Percentiles rank a stretch among this genome's conserved stretches.
phyloP scores from a whole-genome alignment of 2,797 vertebrate species.

The Melanotaenia pygmaea region DNA sequence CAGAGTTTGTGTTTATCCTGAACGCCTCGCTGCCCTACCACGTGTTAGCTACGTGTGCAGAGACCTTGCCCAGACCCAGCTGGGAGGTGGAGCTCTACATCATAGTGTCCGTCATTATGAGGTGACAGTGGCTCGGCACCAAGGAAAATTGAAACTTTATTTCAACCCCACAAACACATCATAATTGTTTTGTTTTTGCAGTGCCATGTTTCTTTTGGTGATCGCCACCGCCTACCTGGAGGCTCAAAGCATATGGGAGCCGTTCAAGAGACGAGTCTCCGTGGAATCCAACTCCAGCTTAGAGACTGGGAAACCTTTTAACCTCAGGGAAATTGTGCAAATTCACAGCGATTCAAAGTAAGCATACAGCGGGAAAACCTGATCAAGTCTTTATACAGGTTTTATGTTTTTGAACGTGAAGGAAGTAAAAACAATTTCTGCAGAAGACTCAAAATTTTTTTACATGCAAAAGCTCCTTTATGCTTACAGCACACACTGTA shows the following conservation, averaged over 20 bases:
- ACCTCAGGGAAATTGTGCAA: slow-evolving; percentile 98
- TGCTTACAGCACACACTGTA: no score
- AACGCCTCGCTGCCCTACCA: slow-evolving; percentile 98
- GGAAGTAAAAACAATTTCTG: neutral
- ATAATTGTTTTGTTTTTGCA: slow-evolving; percentile 54
- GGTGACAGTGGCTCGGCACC: slow-evolving; percentile 75
- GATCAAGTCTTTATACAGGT: neutral
- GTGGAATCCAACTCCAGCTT: slow-evolving; percentile 92
- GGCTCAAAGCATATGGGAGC: slow-evolving; percentile 98
- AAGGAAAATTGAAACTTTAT: neutral
- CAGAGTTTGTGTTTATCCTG: slow-evolving; percentile 93
- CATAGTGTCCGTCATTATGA: slow-evolving; percentile 95
- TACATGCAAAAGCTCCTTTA: no score
- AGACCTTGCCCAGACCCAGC: slow-evolving; percentile 93
- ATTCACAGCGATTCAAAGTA: slow-evolving; percentile 95
- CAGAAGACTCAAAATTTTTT: neutral
- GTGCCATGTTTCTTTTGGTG: slow-evolving; percentile 96
- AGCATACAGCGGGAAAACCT: slow-evolving; percentile 48
- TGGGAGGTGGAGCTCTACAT: slow-evolving; percentile 97
- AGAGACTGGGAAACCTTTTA: slow-evolving; percentile 94
- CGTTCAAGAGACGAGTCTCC: slow-evolving; percentile 92
- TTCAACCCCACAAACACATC: neutral
- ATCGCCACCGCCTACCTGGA: slow-evolving; percentile 96
- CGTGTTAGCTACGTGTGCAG: slow-evolving; percentile 94
- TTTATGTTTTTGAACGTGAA: neutral